Percentiles rank a stretch among this genome's conserved stretches.
These are phyloP conservation scores for Muricea muricata DNA, from an alignment of 92 coral and sea anemone genomes.

Conservation along the genomic window DNA sequence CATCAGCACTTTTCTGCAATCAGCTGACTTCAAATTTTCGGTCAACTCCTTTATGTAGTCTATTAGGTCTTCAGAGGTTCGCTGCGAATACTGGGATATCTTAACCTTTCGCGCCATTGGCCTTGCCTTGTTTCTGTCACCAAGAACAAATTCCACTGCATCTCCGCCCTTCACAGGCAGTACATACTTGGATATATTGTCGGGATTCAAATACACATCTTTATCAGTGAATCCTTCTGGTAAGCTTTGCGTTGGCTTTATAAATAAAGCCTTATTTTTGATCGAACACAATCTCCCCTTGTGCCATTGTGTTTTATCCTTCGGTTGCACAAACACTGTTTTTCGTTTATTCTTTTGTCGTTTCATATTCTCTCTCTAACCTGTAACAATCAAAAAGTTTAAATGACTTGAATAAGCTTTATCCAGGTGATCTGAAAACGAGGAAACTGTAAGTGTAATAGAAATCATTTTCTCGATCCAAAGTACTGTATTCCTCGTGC, in stretches of 20 bases:
- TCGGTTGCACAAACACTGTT: not conserved
- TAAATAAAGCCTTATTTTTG: slow-evolving; percentile 12
- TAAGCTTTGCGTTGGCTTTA: not conserved
- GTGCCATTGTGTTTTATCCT: not conserved
- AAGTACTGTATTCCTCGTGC: too few species aligned
- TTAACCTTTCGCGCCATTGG: slow-evolving; percentile 46
- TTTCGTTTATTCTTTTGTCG: not conserved
- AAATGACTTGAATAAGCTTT: not conserved
- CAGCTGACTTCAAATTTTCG: not conserved
- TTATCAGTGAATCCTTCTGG: slow-evolving; percentile 37
- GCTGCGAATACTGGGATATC: not conserved
- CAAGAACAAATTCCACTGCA: slow-evolving; percentile 18
- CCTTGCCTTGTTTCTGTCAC: slow-evolving; percentile 21
- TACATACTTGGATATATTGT: not conserved
- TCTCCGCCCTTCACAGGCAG: slow-evolving; percentile 6
- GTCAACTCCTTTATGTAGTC: not conserved
- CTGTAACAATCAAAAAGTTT: not conserved
- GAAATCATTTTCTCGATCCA: too few species aligned
- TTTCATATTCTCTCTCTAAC: not conserved
- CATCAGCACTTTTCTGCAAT: not conserved
- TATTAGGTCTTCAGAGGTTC: not conserved
- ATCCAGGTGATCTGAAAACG: too few species aligned
- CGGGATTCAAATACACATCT: slow-evolving; percentile 35
- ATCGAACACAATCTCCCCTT: slow-evolving; percentile 12
- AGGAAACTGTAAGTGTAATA: too few species aligned